Evolutionary conservation across 2,888 invertebrate genomes (phyloP), one percentile per base, ranked within the genome.

Genomic region (Plagodis pulveraria): DNA sequence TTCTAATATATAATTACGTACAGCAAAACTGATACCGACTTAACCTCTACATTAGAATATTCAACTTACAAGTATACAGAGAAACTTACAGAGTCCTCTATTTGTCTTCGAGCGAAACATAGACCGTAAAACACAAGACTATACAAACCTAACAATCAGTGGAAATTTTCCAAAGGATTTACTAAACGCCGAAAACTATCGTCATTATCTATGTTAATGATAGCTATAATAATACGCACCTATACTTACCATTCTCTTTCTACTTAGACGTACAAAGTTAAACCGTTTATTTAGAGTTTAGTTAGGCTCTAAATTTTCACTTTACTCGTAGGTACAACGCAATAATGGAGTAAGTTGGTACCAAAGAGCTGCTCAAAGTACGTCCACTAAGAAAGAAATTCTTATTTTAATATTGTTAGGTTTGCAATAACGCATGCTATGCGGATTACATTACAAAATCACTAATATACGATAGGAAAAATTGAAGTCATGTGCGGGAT

Each of bases 61-160:
- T 22, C 22, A 22, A 22, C 22, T 22, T 22, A 2, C 36, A 36
- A 36, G 9, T 36, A 36, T 9, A 6, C 10, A 40, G 40, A 40
- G 40, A 40, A 40, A 34, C 5, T 32, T 5, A 22, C 22, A 22
- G 22, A 22, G 4, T 2, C 22, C 22, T 22, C 22, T 22, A 22
- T 22, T 22, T 34, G 35, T 2, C 46, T 47, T n/a, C 0, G 10
- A 35, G 38, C 10, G 22, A 38, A 38, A 48, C 48, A 0, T 38
- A 9, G 10, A 56, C 50, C 40, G 10, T 42, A 33, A 56, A 58
- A 60, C 57, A 63, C 44, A 58, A 62, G 50, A 48, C 62, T 53
- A 49, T 69, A 59, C 63, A 66, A 62, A 65, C 62, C 62, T 52
- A 62, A 69, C 67, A 59, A 59, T 54, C 54, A 54, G 50, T n/a